Percentiles rank a stretch among this genome's conserved stretches.
phyloP scores from a whole-genome alignment of 64 coral and sea anemone species.

The Pocillopora verrucosa region DNA sequence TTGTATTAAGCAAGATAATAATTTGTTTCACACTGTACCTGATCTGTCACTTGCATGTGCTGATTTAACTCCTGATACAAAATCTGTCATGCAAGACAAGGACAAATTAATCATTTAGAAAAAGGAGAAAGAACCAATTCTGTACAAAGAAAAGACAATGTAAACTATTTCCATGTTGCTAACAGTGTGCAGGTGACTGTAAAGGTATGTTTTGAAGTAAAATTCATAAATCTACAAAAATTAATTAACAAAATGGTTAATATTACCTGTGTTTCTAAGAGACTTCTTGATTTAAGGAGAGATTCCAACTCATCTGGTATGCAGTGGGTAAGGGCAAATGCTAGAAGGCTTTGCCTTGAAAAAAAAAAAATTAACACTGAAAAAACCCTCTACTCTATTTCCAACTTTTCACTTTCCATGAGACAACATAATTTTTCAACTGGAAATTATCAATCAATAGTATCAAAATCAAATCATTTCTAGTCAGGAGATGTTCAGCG shows the following conservation, averaged over 20 bases:
- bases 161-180: too few species aligned
- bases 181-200: too few species aligned
- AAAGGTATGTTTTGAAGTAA: neutral
- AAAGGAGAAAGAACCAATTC: too few species aligned
- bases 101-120: neutral
- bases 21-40: neutral
- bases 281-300: conserved; percentile 69
- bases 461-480: too few species aligned
- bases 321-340: conserved; percentile 89
- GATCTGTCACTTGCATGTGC: conserved; percentile 19
- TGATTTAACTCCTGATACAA: conserved; percentile 45
- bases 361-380: neutral
- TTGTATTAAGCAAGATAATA: too few species aligned
- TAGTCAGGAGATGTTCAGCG: neutral
- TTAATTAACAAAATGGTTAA: neutral
- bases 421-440: too few species aligned
- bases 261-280: conserved; percentile 88
- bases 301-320: conserved; percentile 81
- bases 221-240: neutral
- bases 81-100: conserved; percentile 13
- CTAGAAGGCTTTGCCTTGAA: conserved; percentile 70
- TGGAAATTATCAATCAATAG: too few species aligned
- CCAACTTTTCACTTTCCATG: too few species aligned
- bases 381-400: too few species aligned
- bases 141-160: too few species aligned